Conservation (phyloP, 2,888 invertebrate genomes). For the Augochlorella aurata region DNA sequence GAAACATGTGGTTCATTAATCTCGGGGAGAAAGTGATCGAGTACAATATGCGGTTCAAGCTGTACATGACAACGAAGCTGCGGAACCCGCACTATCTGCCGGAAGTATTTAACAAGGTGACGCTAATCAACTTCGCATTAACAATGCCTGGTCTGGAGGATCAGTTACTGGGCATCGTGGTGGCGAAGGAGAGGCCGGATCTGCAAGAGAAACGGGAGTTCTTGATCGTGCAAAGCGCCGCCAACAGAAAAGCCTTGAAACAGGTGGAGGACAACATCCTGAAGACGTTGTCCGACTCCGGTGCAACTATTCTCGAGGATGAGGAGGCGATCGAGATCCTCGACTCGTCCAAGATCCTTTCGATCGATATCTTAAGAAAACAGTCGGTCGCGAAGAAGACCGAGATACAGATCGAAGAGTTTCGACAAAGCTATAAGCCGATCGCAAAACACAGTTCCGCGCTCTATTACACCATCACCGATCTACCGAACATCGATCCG, state of each 20-base stretch:
- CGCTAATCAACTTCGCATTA: conserved; percentile 86
- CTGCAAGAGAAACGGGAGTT: conserved; percentile 85
- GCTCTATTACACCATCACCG: conserved; percentile 85
- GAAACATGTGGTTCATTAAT: conserved; percentile 83
- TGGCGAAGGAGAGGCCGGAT: conserved; percentile 86
- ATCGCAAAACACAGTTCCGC: conserved; percentile 85
- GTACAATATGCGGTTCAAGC: conserved; percentile 83
- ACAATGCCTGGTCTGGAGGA: conserved; percentile 85
- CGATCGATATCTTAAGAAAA: conserved; percentile 84
- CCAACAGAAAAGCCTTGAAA: conserved; percentile 84
- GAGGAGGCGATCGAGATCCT: conserved; percentile 86
- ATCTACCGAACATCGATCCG: conserved; percentile 85
- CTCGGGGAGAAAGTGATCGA: conserved; percentile 83
- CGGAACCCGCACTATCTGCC: conserved; percentile 85
- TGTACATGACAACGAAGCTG: conserved; percentile 83
- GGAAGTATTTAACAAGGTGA: conserved; percentile 85
- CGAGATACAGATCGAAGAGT: conserved; percentile 83
- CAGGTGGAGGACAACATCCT: conserved; percentile 87
- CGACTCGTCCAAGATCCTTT: conserved; percentile 85
- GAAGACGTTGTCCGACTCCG: conserved; percentile 84
- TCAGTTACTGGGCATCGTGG: conserved; percentile 85
- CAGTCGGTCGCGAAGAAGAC: conserved; percentile 84
- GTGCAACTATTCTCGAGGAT: conserved; percentile 87
- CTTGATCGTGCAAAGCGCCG: conserved; percentile 83
- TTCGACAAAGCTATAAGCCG: conserved; percentile 83